These are phyloP conservation scores for Urophycis tenuis DNA, from an alignment of 2,797 vertebrate species.

Conservation along the genomic window DNA sequence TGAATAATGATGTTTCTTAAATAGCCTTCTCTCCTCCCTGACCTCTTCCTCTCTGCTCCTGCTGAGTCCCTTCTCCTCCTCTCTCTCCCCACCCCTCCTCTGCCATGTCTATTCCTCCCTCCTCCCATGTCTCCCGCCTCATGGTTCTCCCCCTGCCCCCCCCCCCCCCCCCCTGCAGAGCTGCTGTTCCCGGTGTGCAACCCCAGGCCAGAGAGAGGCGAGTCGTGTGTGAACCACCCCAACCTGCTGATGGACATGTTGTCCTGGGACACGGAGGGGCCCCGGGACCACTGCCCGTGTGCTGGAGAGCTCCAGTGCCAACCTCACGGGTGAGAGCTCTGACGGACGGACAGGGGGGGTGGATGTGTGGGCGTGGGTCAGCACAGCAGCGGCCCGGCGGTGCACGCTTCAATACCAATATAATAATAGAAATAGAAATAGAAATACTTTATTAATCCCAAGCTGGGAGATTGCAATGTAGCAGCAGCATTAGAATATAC, in stretches of 20 bases:
- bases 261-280: conserved; percentile 86
- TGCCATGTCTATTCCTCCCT: background rate
- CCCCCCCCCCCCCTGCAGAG: conserved; percentile 59
- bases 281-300: conserved; percentile 82
- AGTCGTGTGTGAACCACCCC: conserved; percentile 75
- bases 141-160: background rate
- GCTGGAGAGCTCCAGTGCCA: conserved; percentile 76
- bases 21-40: background rate
- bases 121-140: background rate
- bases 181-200: conserved; percentile 89
- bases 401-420: too few relatives aligned
- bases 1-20: background rate
- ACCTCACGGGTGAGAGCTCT: conserved; percentile 70
- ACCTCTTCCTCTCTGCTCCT: background rate
- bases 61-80: background rate
- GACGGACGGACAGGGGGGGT: background rate
- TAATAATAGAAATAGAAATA: too few relatives aligned
- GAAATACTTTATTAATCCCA: too few relatives aligned
- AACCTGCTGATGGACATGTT: conserved; percentile 84
- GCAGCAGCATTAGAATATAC: too few relatives aligned
- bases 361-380: background rate
- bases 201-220: conserved; percentile 71
- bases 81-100: background rate
- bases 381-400: background rate
- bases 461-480: too few relatives aligned